Base-by-base conservation (phyloP, 35 echinoderm and acorn worm genomes). In the Strongylocentrotus purpuratus region DNA sequence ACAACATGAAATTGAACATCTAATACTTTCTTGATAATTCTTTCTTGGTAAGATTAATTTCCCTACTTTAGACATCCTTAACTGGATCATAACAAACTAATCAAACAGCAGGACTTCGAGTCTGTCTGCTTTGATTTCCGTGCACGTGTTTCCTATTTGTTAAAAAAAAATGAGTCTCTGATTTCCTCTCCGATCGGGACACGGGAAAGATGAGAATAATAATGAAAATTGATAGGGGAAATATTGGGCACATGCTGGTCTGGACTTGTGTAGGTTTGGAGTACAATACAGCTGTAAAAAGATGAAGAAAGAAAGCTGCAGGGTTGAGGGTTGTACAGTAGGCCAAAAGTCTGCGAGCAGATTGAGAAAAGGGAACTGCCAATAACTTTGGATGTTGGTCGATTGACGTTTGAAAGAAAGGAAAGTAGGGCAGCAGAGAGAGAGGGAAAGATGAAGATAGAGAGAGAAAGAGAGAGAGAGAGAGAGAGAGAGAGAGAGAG, bases 141-240 rank as follows among this genome's bases (percentile, higher is more conserved):
- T 78, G 20, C 65, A 78, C 65, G 65, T 78, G 65, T 78, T 78
- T 78, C 65, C 65, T 78, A 78, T 78, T 78, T 78, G 65, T 78
- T 78, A 3, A 22, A n/a, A 22, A 22, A 78, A 78, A 78, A 78
- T 78, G 65, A 78, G 65, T 78, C 22, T 78, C 65, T 4, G 65
- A n/a, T 78, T 78, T 78, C 65, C 65, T 78, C 65, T 78, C 65
- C 65, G 4, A n/a, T 28, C 20, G 20, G 65, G 25, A 78, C 65
- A 78, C 4, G n/a, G 20, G 20, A 78, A 8, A n/a, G 7, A 28
- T 22, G 65, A n/a, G 22, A n/a, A 78, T 28, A 78, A 78, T 78
- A 78, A 78, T 78, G 65, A 78, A 78, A 78, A 78, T 78, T 78
- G 65, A 78, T 78, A n/a, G 65, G 65, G 65, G 65, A 78, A n/a